phyloP scores from a whole-genome alignment of 2,888 invertebrate species.

The Serripes groenlandicus region DNA sequence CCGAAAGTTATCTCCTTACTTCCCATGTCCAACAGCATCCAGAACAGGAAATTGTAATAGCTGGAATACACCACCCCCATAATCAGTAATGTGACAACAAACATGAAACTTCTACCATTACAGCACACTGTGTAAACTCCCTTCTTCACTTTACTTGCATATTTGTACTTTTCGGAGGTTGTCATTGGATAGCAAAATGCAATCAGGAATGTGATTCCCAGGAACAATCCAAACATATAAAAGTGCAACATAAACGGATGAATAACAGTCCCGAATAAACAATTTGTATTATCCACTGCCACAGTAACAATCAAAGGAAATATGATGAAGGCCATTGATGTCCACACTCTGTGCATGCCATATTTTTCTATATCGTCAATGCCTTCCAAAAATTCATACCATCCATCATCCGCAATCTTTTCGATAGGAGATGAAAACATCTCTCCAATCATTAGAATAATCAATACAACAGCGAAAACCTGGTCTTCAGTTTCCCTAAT shows the following conservation, averaged over 20 bases:
- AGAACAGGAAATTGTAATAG: constrained; percentile 82
- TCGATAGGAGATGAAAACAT: constrained; percentile 80
- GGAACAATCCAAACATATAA: constrained; percentile 79
- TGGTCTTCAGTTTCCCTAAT: constrained; percentile 64
- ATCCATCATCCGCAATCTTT: constrained; percentile 83
- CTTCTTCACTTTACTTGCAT: constrained; percentile 76
- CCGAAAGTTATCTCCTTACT: constrained; percentile 81
- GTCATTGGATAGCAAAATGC: constrained; percentile 82
- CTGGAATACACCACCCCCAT: constrained; percentile 79
- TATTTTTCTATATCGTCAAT: constrained; percentile 84
- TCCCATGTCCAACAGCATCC: constrained; percentile 82
- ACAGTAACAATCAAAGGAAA: constrained; percentile 78
- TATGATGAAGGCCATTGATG: constrained; percentile 79
- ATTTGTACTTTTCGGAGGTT: constrained; percentile 73
- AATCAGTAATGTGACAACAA: constrained; percentile 79
- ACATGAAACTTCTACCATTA: constrained; percentile 77
- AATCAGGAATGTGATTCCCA: constrained; percentile 75
- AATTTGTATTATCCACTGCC: constrained; percentile 81
- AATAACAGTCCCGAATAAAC: constrained; percentile 77
- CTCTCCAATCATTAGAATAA: constrained; percentile 80
- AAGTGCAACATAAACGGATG: constrained; percentile 83
- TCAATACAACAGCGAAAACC: constrained; percentile 78
- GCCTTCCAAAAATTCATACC: constrained; percentile 84
- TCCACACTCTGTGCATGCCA: constrained; percentile 83
- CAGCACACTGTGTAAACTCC: constrained; percentile 78